Percentiles rank a stretch among this genome's conserved stretches.
phyloP scores from a whole-genome alignment of 2,113 vertebrate genomes.

The Nettapus auritus region DNA sequence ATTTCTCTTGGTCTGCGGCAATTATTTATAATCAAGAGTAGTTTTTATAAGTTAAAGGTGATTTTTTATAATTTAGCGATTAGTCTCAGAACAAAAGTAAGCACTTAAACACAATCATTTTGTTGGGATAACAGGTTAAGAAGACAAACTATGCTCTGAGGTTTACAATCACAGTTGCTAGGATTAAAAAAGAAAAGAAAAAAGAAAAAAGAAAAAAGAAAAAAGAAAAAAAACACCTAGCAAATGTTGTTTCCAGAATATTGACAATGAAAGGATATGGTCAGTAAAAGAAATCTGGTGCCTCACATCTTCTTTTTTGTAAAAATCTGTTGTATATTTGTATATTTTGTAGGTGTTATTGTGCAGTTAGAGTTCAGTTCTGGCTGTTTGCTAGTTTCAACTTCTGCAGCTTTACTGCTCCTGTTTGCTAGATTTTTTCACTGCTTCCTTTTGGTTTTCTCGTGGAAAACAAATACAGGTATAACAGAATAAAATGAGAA shows the following conservation, averaged over 20 bases:
- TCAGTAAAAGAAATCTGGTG: neutral
- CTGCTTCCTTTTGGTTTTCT: neutral
- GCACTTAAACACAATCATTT: conserved; percentile 72
- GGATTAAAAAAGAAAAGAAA: neutral
- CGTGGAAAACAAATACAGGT: neutral
- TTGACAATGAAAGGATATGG: neutral
- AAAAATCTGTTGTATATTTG: neutral
- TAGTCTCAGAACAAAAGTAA: conserved; percentile 80
- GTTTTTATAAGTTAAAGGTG: conserved; percentile 86
- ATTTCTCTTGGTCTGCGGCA: conserved; percentile 81
- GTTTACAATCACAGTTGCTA: conserved; percentile 52
- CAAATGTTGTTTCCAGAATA: neutral
- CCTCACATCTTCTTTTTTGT: neutral
- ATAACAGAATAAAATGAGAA: neutral
- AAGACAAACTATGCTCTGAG: conserved; percentile 68
- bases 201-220: neutral
- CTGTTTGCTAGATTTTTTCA: neutral
- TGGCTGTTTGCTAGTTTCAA: neutral
- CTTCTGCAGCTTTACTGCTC: neutral
- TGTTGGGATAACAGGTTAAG: conserved; percentile 66
- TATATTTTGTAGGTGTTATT: neutral
- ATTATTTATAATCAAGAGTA: conserved; percentile 90
- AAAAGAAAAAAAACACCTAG: neutral
- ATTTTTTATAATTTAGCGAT: conserved; percentile 84
- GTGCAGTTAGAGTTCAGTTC: neutral